A percentile compares a stretch with the other conserved stretches of the same genome.
These are phyloP conservation scores for Melinopterus prodromus DNA, from an alignment of 2,888 invertebrate genomes.

Conservation along the genomic window DNA sequence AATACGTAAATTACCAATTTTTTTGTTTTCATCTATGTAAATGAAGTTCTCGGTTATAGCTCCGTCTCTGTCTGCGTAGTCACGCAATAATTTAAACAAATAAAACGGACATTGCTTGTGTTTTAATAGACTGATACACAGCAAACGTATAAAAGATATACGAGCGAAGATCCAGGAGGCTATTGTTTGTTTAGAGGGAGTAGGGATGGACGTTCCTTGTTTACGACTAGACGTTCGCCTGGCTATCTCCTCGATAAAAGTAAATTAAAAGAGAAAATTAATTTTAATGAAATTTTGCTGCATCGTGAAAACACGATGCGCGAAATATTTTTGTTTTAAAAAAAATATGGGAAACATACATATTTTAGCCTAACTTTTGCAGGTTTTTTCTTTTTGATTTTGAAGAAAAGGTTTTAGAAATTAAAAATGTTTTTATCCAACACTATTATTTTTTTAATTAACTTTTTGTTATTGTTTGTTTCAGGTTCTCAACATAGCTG, in stretches of 20 bases:
- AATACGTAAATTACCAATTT: neutral
- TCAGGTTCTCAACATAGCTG: too few relatives aligned
- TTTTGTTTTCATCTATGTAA: neutral
- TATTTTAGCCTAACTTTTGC: too few relatives aligned
- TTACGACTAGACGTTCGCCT: neutral
- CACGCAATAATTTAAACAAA: slow-evolving; percentile 52
- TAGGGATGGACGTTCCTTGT: neutral
- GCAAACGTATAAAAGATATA: slow-evolving; percentile 4
- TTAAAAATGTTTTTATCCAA: too few relatives aligned
- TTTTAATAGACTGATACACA: neutral
- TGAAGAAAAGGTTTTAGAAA: too few relatives aligned
- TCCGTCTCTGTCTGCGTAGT: slow-evolving; percentile 36
- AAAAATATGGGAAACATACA: too few relatives aligned
- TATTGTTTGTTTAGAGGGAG: neutral
- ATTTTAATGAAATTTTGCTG: neutral
- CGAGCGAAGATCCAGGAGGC: neutral
- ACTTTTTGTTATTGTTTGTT: too few relatives aligned
- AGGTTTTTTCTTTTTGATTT: too few relatives aligned
- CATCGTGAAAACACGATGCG: neutral
- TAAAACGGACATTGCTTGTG: neutral
- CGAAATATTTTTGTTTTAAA: neutral
- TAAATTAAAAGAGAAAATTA: neutral
- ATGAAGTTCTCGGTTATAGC: slow-evolving; percentile 5
- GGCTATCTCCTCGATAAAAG: neutral
- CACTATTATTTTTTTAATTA: too few relatives aligned